Evolutionary conservation across 2,888 invertebrate species (phyloP), one percentile per base, ranked within the genome.

Genomic region (Troglohyphantes excavatus): DNA sequence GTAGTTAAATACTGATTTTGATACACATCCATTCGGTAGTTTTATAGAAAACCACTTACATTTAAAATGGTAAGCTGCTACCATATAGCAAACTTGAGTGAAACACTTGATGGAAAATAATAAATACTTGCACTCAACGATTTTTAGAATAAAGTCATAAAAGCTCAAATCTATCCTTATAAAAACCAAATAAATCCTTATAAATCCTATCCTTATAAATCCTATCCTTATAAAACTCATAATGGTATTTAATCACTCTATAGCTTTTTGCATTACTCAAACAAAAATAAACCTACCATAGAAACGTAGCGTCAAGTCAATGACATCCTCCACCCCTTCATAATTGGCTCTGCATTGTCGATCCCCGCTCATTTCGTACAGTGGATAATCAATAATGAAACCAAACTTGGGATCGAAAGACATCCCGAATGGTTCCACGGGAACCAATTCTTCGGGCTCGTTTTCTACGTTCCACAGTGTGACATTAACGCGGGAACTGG

Each of bases 401-500:
- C 92, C 92, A n/a, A 65, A 21, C n/a, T 70, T 87, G 5, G 92
- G 91, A 68, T 92, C 90, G 63, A 83, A 92, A 19, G 70, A 43
- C 53, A 53, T 53, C 39, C 86, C 67, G 23, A 87, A 86, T 0
- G 27, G 23, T 13, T 63, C 72, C 5, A 72, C 19, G 21, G 43
- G 27, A 13, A 86, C 82, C 63, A 75, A 61, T 33, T 88, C 88
- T 17, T 81, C 90, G 5, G 70, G 72, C 5, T 79, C 78, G 9
- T 53, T 65, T 0, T 86, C 86, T 2, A 33, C 82, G 53, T 88
- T 90, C 90, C 90, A 92, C 7, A 95, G 92, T 63, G 59, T 91
- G 0, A 96, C 95, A 21, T 94, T 93, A 1, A 95, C 93, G 86
- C 94, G 93, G 1, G 95, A 95, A 70, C 95, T 94, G 0, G 96